Evolutionary conservation across 2,113 vertebrate species (phyloP), one percentile per base, ranked within the genome.

Genomic region (Arvicanthis niloticus): DNA sequence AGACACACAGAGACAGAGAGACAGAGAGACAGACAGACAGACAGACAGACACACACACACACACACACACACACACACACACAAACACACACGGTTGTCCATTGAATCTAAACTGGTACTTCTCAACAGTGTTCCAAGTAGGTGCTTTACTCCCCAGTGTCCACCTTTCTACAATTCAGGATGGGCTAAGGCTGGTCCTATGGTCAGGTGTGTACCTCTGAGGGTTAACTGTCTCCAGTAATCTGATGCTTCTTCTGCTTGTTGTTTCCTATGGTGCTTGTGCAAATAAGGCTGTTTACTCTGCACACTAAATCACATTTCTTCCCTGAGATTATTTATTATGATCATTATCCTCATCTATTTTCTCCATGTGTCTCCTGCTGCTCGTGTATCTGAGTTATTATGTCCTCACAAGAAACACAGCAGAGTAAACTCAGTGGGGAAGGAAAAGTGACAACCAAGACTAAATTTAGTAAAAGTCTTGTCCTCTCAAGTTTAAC

Each of bases 281-380:
- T 48, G n/a, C 80, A 58, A 91, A 42, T 82, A 91, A 81, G 65
- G 93, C 85, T 56, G 5, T 56, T 85, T 58, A 67, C 73, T 34
- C 58, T 95, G 56, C 45, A 92, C 21, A 22, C 16, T 51, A 58
- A 67, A 84, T 19, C 42, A 2, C 8, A 40, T 48, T 89, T 84
- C 45, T 84, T 86, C 60, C 60, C 4, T 53, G 60, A 7, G 53
- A 73, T 96, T 80, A 48, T 58, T 70, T 58, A 84, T 91, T 88
- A 60, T 60, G 62, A 40, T 58, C 67, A 89, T 78, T 73, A 95
- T 40, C 24, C 2, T 85, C 53, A n/a, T 65, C 60, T 88, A 31
- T 68, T 75, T 88, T 68, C 81, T 95, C 48, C 26, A 15, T 85
- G 76, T 78, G 84, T 76, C 56, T 95, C 91, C 78, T 16, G 76